Evolutionary conservation across 2,888 invertebrate species (phyloP).

Genomic region (Andrena bucephala): DNA sequence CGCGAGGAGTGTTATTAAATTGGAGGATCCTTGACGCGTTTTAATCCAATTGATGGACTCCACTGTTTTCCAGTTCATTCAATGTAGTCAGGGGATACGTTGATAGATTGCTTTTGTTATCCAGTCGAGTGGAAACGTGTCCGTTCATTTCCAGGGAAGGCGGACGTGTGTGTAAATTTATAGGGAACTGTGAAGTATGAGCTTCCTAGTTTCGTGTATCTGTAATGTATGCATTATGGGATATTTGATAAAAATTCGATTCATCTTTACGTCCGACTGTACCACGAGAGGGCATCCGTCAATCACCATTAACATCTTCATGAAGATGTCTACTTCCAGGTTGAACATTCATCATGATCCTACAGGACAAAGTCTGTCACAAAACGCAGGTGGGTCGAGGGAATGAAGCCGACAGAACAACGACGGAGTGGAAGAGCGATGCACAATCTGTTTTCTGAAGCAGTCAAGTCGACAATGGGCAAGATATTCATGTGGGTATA

Average conservation of each 20-base stretch:
- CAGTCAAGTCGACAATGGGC: slow-evolving; percentile 39
- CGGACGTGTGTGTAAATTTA: background rate
- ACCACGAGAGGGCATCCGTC: slow-evolving; percentile 47
- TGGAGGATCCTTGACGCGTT: no score
- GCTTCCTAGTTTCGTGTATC: slow-evolving; percentile 2
- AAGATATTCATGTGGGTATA: slow-evolving; percentile 40
- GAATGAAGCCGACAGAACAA: slow-evolving; percentile 47
- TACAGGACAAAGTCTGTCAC: slow-evolving; percentile 51
- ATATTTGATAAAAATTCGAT: slow-evolving; percentile 54
- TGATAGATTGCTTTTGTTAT: background rate
- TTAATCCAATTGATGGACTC: background rate
- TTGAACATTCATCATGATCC: slow-evolving; percentile 57
- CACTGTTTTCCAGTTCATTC: background rate
- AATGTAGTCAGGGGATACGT: background rate
- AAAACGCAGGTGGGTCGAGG: slow-evolving; percentile 58
- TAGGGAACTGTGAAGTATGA: background rate
- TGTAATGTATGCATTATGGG: slow-evolving; percentile 16
- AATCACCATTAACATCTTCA: slow-evolving; percentile 59
- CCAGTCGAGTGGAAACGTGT: background rate
- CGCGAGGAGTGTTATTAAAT: no score
- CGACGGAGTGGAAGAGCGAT: slow-evolving; percentile 49
- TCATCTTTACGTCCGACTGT: slow-evolving; percentile 40
- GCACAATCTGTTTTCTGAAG: slow-evolving; percentile 49
- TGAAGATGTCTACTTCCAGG: slow-evolving; percentile 46
- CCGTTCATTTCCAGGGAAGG: background rate